These are phyloP conservation scores for Montipora cactus DNA, from an alignment of 64 coral and sea anemone species.

Conservation along the genomic window DNA sequence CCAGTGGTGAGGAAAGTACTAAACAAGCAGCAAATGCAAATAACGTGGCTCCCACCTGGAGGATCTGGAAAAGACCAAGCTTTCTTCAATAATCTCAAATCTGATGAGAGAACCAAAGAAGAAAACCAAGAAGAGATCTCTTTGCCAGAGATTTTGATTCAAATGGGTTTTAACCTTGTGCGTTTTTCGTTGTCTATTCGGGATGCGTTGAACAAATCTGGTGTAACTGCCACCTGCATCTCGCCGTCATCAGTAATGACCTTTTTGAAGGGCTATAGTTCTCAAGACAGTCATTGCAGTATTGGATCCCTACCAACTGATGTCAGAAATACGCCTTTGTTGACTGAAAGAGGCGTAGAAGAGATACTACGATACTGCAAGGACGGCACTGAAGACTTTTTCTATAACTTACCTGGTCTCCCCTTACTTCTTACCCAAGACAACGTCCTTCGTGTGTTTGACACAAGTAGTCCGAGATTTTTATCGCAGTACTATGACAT, in stretches of 20 bases:
- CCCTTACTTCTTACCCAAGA: slow-evolving; percentile 69
- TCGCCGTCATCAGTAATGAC: slow-evolving; percentile 9
- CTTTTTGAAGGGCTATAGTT: slow-evolving; percentile 22
- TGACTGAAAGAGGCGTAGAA: background rate
- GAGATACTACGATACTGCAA: slow-evolving; percentile 47
- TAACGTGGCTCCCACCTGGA: slow-evolving; percentile 69
- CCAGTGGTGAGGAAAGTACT: slow-evolving; percentile 51
- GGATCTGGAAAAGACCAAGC: slow-evolving; percentile 59
- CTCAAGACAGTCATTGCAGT: background rate
- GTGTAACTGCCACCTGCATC: background rate
- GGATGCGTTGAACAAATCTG: background rate
- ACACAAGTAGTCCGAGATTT: background rate
- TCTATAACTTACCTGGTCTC: slow-evolving; percentile 20
- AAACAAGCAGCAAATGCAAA: background rate
- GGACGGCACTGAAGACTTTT: background rate
- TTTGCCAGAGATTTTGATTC: background rate
- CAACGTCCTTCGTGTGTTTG: slow-evolving; percentile 39
- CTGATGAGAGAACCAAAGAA: background rate
- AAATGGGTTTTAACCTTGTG: background rate
- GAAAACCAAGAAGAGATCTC: background rate
- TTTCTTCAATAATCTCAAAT: slow-evolving; percentile 60
- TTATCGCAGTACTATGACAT: slow-evolving; percentile 15
- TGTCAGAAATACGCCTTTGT: slow-evolving; percentile 37
- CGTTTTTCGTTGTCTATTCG: slow-evolving; percentile 10
- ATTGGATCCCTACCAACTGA: slow-evolving; percentile 21